Base-by-base conservation (phyloP, 2,113 vertebrate species). In the Paedocypris sp. region DNA sequence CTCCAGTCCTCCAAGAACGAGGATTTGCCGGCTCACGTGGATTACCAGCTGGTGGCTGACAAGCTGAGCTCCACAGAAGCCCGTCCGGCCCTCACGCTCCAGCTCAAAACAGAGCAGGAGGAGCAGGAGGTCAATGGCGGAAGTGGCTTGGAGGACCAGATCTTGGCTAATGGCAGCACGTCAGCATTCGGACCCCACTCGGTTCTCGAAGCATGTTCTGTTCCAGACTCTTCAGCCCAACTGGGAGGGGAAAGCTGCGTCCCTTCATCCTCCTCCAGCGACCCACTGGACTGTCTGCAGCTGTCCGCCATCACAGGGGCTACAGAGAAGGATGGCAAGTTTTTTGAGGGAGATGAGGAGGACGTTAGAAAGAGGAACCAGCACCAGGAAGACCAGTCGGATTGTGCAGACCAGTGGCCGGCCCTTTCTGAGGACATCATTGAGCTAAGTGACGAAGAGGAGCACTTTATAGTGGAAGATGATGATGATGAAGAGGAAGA, bases 401-500 rank as follows among this genome's bases (percentile, higher is more conserved):
- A 3, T 79, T 89, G 88, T 35, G 88, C 86, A 76, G 69, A 81
- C 82, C 92, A 65, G 82, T 83, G 93, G 79, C 79, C 87, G 1
- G 89, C 80, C 1, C 82, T 92, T 0, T 78, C 87, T 0, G 90
- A 87, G 3, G 93, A 97, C 29, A 87, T 98, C 22, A 98, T 97
- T 0, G 92, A 98, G 71, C 79, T 98, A 69, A 98, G 93, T 0
- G 94, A 97, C 0, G 93, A 97, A 33, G 94, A 97, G 73, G 89
- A 89, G 71, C 77, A 76, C 64, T 85, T 78, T 58, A 66, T 80
- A 38, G 84, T 82, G 51, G 83, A 76, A 20, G 74, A 94, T 38
- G 92, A 94, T 6, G 94, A 90, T 0, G 92, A 97, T 3, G 92
- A 97, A 0, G 94, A 97, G 3, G 92, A 97, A 0, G 94, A 97